Base-by-base conservation (phyloP, 2,888 invertebrate genomes). In the Cistogaster globosa region DNA sequence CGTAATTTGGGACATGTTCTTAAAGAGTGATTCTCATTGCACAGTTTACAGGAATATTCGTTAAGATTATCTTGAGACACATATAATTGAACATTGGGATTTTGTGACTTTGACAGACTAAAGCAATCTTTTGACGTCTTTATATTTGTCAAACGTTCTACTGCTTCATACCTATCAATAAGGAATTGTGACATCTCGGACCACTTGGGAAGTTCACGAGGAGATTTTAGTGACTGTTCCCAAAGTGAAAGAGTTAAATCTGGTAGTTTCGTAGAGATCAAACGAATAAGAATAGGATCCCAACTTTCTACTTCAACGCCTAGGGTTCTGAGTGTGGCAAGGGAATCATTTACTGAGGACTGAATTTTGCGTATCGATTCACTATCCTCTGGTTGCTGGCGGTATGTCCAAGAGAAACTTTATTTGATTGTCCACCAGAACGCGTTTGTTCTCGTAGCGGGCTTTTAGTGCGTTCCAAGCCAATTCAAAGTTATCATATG, bases 401-500 rank as follows among this genome's bases (percentile, higher is more conserved):
- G 57, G 57, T 9, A 57, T 57, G 3, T 57, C 57, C 0, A 57
- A 57, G 14, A 57, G 22, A 14, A 57, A 14, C 12, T 57, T 57
- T 26, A 57, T 57, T 14, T 57, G 57, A 20, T 45, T 63, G 9
- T 63, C 42, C 1, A 63, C 63, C 1, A 63, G 45, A 5, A 63
- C 63, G 1, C 63, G 42, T 16, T 45, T 63, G 22, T 63, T 63
- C 14, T 63, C 63, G 12, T 63, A 63, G 9, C 63, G 26, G 11
- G 16, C 14, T 26, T 26, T 22, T 4, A 57, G 12, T 12, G 57
- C 57, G 16, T 26, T 32, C 45, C 63, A 63, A 0, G 63, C 63
- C 0, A 63, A 14, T 12, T 63, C 20, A 42, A 63, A 63, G 12
- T 63, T 45, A 16, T 42, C 45, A 20, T 63, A 9, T 1, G 63